Base-by-base conservation (phyloP, 1,140 invertebrate genomes). In the Euura saliciscinereae region DNA sequence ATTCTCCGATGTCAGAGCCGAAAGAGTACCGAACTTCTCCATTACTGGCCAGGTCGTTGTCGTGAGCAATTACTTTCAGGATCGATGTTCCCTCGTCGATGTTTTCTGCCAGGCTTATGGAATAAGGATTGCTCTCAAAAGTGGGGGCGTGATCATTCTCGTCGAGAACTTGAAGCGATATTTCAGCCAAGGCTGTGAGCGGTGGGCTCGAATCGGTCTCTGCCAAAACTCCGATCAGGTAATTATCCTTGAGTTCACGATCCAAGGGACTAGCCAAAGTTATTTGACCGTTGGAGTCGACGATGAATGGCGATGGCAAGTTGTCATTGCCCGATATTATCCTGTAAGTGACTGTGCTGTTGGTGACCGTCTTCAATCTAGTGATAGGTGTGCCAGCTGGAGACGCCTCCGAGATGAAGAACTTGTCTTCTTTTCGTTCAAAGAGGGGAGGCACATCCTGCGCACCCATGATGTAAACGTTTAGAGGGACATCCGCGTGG, bases 61-160 rank as follows among this genome's bases (percentile, higher is more conserved):
- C 96, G 78, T 92, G 89, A 2, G 96, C 96, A 78, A 92, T 91
- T 11, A 97, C 93, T 88, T 94, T 94, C 43, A 96, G 80, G 69
- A 97, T 91, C 13, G 91, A 90, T 11, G 92, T 92, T 2, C 94
- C 93, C 80, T 94, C 92, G 70, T 93, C 91, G 13, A 94, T 89
- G 85, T 97, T 96, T 84, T 98, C 96, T 0, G 94, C 93, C 1
- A 98, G 83, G 68, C 89, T 90, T 4, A 95, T 87, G 65, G 89
- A 88, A 84, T 98, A 98, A 0, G 92, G 91, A 77, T 91, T 92
- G 78, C 93, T 96, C 82, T 97, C 94, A 86, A 98, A 98, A 73
- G 90, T 88, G 0, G 97, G 97, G 43, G 91, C 89, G 83, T 98
- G 94, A 85, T 98, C 97, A 84, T 99, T 98, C 75, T 96, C 94